A percentile compares a stretch with the other conserved stretches of the same genome.
phyloP scores from a whole-genome alignment of 2,113 vertebrate species.

The Pardalotus punctatus region DNA sequence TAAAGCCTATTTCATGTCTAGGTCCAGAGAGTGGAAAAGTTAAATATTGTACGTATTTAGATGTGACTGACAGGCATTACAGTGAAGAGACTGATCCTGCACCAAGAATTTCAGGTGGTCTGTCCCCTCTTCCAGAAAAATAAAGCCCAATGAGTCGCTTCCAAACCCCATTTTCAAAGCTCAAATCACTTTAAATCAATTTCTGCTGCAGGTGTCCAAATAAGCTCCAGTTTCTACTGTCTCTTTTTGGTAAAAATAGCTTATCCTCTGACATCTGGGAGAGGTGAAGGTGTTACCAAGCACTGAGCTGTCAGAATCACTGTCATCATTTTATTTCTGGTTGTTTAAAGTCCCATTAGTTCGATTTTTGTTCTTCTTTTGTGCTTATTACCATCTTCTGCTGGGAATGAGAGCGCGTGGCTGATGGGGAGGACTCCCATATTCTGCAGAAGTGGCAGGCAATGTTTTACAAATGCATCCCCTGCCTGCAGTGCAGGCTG shows the following conservation, averaged over 20 bases:
- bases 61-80: not conserved
- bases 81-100: not conserved
- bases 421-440: conserved; percentile 1
- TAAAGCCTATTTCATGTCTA: not conserved
- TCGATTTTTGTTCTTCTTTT: conserved; percentile 29
- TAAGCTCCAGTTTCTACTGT: conserved; percentile 1
- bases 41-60: not conserved
- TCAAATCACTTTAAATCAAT: conserved; percentile 16
- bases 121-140: conserved; percentile 17
- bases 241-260: conserved; percentile 54
- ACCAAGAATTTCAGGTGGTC: not conserved
- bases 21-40: not conserved
- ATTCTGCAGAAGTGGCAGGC: conserved; percentile 27
- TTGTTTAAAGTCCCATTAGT: conserved; percentile 22
- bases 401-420: not conserved
- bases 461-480: conserved; percentile 15
- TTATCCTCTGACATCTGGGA: conserved; percentile 49
- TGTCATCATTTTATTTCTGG: conserved; percentile 36
- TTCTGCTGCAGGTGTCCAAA: conserved; percentile 52
- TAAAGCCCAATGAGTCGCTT: not conserved
- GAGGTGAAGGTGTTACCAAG: conserved; percentile 61
- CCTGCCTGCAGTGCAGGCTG: conserved; percentile 31
- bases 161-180: conserved; percentile 4
- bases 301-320: conserved; percentile 46
- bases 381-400: not conserved